Evolutionary conservation across 2,113 vertebrate genomes (phyloP).

Genomic region (Ornithorhynchus anatinus): DNA sequence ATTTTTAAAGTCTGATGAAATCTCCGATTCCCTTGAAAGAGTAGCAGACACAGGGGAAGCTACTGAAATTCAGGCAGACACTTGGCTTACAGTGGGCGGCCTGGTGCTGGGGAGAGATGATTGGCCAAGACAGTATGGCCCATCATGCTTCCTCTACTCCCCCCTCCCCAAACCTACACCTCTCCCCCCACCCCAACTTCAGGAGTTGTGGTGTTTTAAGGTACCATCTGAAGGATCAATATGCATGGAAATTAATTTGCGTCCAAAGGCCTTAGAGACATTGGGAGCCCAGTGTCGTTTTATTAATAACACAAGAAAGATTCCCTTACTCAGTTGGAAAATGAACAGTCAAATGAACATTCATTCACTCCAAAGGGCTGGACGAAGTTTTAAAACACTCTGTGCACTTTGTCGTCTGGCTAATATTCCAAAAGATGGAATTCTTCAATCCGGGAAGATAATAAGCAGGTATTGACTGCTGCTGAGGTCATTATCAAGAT

Average conservation of each 20-base stretch:
- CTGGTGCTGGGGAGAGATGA: neutral
- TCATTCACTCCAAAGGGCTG: neutral
- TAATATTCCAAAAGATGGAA: slow-evolving; percentile 68
- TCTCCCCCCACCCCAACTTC: neutral
- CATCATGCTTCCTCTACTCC: no score
- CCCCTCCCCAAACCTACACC: no score
- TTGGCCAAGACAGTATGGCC: neutral
- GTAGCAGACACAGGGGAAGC: neutral
- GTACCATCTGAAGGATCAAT: neutral
- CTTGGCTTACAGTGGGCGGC: no score
- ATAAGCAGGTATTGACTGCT: slow-evolving; percentile 78
- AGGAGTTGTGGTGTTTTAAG: neutral
- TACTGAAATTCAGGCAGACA: neutral
- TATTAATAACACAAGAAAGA: neutral
- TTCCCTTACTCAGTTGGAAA: neutral
- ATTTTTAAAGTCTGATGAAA: neutral
- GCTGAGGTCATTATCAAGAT: slow-evolving; percentile 78
- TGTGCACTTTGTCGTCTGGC: slow-evolving; percentile 41
- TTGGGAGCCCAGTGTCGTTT: rapidly evolving
- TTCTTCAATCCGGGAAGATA: slow-evolving; percentile 68
- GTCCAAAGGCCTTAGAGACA: neutral
- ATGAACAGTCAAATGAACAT: neutral
- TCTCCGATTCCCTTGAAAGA: neutral
- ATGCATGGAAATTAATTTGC: neutral
- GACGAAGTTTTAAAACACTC: slow-evolving; percentile 17